Conservation (phyloP, 2,113 vertebrate genomes). For the Anser brachyrhynchus region DNA sequence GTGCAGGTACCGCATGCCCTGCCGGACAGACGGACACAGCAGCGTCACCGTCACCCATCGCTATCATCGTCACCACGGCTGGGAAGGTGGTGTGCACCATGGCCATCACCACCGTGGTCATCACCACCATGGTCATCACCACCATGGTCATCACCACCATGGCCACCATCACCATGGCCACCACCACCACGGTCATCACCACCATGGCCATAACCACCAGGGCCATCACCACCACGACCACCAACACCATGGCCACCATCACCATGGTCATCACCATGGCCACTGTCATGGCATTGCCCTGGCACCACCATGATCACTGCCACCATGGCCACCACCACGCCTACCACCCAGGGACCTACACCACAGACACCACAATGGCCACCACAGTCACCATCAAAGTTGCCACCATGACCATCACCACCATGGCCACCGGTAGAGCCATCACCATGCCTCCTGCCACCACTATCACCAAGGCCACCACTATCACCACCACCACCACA, state of each 20-base stretch:
- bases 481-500: no score
- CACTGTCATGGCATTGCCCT: no score
- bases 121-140: accelerated
- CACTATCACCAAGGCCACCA: neutral
- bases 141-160: no score
- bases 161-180: neutral
- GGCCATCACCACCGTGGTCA: neutral
- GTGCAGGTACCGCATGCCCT: constrained; percentile 93
- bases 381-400: no score
- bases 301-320: neutral
- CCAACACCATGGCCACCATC: no score
- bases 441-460: neutral
- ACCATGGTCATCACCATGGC: no score
- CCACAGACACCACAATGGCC: neutral
- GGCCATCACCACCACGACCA: neutral
- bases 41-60: neutral
- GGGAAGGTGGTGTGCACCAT: no score
- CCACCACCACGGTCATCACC: neutral
- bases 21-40: neutral
- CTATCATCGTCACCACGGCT: neutral
- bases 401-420: neutral
- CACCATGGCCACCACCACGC: accelerated
- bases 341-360: no score
- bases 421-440: neutral
- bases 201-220: neutral